A percentile compares a stretch with the other conserved stretches of the same genome.
phyloP scores from a whole-genome alignment of 2,113 vertebrate species.

The Microcebus ravelobensis region DNA sequence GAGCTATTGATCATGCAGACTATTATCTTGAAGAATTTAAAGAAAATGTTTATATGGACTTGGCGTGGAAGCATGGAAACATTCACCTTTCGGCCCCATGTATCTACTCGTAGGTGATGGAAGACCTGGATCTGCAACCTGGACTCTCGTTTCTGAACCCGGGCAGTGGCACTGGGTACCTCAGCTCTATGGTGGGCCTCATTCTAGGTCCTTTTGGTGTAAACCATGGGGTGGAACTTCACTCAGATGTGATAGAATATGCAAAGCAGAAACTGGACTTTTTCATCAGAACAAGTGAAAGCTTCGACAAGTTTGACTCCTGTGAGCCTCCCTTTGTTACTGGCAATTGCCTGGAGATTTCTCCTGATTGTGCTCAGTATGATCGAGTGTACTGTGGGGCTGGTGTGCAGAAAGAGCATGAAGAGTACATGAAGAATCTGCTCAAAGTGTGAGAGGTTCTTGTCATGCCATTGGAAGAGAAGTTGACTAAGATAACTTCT shows the following conservation, averaged over 20 bases:
- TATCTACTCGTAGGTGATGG: constrained; percentile 99
- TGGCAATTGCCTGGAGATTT: constrained; percentile 97
- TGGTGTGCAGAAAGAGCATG: constrained; percentile 96
- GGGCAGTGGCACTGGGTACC: constrained; percentile 97
- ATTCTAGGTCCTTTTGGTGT: constrained; percentile 97
- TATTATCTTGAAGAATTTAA: constrained; percentile 98
- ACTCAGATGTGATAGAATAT: constrained; percentile 96
- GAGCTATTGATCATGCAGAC: constrained; percentile 95
- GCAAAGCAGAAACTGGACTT: constrained; percentile 95
- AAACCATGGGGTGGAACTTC: constrained; percentile 96
- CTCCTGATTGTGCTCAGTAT: constrained; percentile 93
- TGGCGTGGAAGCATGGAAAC: constrained; percentile 98
- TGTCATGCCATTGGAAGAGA: constrained; percentile 98
- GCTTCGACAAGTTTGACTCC: constrained; percentile 98
- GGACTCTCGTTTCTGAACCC: constrained; percentile 97
- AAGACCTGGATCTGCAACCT: constrained; percentile 95
- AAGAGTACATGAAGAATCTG: constrained; percentile 97
- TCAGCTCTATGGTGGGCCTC: constrained; percentile 99
- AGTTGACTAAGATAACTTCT: constrained; percentile 96
- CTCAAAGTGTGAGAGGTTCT: constrained; percentile 96
- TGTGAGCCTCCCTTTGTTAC: constrained; percentile 96
- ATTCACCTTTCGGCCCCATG: constrained; percentile 98
- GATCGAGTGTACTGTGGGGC: constrained; percentile 98
- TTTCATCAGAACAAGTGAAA: constrained; percentile 97
- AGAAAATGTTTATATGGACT: constrained; percentile 97